phyloP scores from a whole-genome alignment of 2,888 invertebrate genomes.

The Sceliomorpha sp. region DNA sequence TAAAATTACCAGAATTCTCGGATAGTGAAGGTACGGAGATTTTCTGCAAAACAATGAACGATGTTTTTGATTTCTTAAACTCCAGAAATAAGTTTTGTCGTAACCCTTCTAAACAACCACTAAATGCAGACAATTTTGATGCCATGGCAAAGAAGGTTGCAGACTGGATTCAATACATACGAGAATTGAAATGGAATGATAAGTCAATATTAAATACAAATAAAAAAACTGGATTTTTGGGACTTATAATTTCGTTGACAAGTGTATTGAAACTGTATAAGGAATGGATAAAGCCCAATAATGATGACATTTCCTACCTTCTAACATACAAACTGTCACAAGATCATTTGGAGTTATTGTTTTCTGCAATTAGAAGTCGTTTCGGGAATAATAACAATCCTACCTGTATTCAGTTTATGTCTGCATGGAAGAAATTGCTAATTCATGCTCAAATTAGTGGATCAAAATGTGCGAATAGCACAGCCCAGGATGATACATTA shows the following conservation, averaged over 20 bases:
- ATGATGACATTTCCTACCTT: slow-evolving; percentile 16
- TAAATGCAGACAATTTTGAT: slow-evolving; percentile 23
- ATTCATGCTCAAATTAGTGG: too few species aligned
- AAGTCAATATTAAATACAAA: slow-evolving; percentile 25
- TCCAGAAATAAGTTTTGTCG: slow-evolving; percentile 38
- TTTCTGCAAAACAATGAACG: slow-evolving; percentile 56
- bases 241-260: slow-evolving; percentile 44
- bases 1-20: slow-evolving; percentile 34
- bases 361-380: slow-evolving; percentile 40
- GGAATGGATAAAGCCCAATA: slow-evolving; percentile 11
- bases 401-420: too few species aligned
- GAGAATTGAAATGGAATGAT: slow-evolving; percentile 14
- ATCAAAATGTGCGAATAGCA: too few species aligned
- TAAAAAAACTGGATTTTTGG: slow-evolving; percentile 53
- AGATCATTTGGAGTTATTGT: slow-evolving; percentile 53
- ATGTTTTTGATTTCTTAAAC: slow-evolving; percentile 64
- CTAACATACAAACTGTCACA: slow-evolving; percentile 51
- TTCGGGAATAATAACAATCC: too few species aligned
- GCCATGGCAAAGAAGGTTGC: slow-evolving; percentile 11
- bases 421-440: too few species aligned
- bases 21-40: slow-evolving; percentile 46
- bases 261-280: slow-evolving; percentile 36
- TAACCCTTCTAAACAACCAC: slow-evolving; percentile 18
- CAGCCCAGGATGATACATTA: too few species aligned
- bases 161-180: slow-evolving; percentile 34